Base-by-base conservation (phyloP, 2,888 invertebrate genomes). In the Ectemnius cavifrons region DNA sequence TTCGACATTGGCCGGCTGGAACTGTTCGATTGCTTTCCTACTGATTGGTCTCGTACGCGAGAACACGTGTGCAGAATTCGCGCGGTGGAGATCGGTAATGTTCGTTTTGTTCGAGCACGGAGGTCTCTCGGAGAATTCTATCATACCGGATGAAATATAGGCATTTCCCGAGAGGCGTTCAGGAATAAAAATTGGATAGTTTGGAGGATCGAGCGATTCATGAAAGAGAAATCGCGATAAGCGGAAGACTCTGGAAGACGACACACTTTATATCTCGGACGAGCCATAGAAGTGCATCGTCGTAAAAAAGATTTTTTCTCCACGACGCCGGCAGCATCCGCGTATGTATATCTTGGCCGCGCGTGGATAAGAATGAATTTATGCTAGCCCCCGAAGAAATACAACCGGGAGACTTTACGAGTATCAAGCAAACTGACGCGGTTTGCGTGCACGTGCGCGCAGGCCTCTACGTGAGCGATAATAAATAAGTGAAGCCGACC, bases 201-300 rank as follows among this genome's bases (percentile, higher is more conserved):
- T 37, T 37, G 37, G 37, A 37, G 37, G 37, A 37, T 52, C 14
- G 16, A 16, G 52, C 16, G 16, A 52, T 52, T 13, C 52, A 14
- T 52, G 52, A 37, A 37, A 37, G 37, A 52, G 52, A 52, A 52
- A 14, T 52, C 52, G 16, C 52, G 52, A 52, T 52, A 52, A 37
- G 5, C 37, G 11, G 37, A 11, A 37, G 37, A 11, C 37, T 37
- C 37, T 11, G 37, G 37, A 4, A 37, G 8, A 11, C 37, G 37
- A 11, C 37, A 37, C 37, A 37, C 37, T 52, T 16, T 52, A 16
- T 52, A 52, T 14, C 52, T 52, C 52, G 13, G 14, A 11, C 14
- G 58, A 2, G 52, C 58, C 20, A 20, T 27, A 58, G 14, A 71
- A 67, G 57, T 18, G 71, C 60, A 75, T 59, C 49, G 65, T 52